Evolutionary conservation across 2,888 invertebrate genomes (phyloP), one percentile per base, ranked within the genome.

Genomic region (Mactromeris polynyma): DNA sequence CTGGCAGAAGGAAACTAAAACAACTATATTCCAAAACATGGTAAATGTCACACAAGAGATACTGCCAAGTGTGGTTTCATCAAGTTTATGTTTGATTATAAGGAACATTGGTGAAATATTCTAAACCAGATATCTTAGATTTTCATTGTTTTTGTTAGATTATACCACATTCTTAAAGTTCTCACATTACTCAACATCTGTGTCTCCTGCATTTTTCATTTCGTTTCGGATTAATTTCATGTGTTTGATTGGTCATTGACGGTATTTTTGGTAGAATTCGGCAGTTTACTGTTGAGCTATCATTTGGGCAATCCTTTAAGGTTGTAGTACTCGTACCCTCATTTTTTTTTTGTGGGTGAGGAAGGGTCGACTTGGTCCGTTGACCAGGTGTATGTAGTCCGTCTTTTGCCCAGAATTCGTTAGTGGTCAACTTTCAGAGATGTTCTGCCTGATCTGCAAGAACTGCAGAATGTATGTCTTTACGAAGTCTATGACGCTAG

Each of bases 1-100:
- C 73, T 73, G 83, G 83, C 83, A 83, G 69, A 73, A 40, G 7
- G 46, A 21, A 64, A 69, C 11, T n/a, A 69, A 83, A 69, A 69
- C 26, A 73, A 46, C 14, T 46, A 19, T 73, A 73, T 83, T 83
- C 73, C 46, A 83, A 83, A 83, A 83, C 83, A 73, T 83, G 83
- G 69, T 83, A 83, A 83, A 83, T 83, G 69, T 83, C 83, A 83
- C 46, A 82, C 82, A 14, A 64, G 82, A 73, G 17, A 64, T 82
- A 64, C 36, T 82, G 82, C 82, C 58, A 64, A 54, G 38, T 38
- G 40, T 36, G 40, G 26, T 54, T 54, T 54, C 58, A 54, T 54
- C 33, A 51, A 6, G 58, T n/a, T 64, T 64, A 64, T 46, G 46
- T 64, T 26, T 11, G 26, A 64, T 64, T 4, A 26, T 9, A 64